Percentiles rank a stretch among this genome's conserved stretches.
These are phyloP conservation scores for Stenolophus ochropezus DNA, from an alignment of 2,888 invertebrate genomes.

Conservation along the genomic window DNA sequence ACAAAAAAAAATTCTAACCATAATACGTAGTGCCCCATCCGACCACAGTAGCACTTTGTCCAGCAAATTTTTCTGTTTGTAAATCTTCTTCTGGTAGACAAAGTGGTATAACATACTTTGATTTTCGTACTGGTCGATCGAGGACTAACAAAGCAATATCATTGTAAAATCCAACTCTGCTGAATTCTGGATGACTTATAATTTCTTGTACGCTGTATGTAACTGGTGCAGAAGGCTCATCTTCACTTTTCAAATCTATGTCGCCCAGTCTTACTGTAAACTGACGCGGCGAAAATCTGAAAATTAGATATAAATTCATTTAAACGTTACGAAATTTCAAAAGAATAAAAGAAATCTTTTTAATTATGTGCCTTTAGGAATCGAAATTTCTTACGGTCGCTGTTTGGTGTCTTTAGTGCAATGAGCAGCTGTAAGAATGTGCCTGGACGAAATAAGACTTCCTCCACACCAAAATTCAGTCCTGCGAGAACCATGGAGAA, in stretches of 20 bases:
- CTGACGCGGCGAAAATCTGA: slow-evolving; percentile 90
- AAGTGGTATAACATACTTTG: slow-evolving; percentile 90
- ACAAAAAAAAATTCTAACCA: slow-evolving; percentile 72
- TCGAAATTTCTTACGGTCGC: slow-evolving; percentile 90
- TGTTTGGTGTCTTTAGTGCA: slow-evolving; percentile 93
- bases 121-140: slow-evolving; percentile 84
- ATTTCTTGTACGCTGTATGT: slow-evolving; percentile 87
- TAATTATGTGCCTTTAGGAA: background rate
- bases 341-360: too few species aligned
- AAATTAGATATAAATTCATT: too few species aligned
- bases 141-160: slow-evolving; percentile 92
- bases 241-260: slow-evolving; percentile 88
- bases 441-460: slow-evolving; percentile 86
- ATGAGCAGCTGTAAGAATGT: slow-evolving; percentile 93
- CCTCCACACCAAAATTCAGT: slow-evolving; percentile 97
- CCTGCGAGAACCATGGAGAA: slow-evolving; percentile 87
- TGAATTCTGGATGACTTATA: slow-evolving; percentile 89
- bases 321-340: too few species aligned
- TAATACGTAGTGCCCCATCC: slow-evolving; percentile 95
- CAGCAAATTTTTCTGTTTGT: slow-evolving; percentile 80
- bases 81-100: slow-evolving; percentile 84
- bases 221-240: slow-evolving; percentile 89
- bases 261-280: slow-evolving; percentile 93
- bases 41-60: slow-evolving; percentile 88
- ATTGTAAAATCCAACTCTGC: slow-evolving; percentile 93